These are phyloP conservation scores for Probaryconus sp. DNA, from an alignment of 1,140 invertebrate species.

Conservation along the genomic window DNA sequence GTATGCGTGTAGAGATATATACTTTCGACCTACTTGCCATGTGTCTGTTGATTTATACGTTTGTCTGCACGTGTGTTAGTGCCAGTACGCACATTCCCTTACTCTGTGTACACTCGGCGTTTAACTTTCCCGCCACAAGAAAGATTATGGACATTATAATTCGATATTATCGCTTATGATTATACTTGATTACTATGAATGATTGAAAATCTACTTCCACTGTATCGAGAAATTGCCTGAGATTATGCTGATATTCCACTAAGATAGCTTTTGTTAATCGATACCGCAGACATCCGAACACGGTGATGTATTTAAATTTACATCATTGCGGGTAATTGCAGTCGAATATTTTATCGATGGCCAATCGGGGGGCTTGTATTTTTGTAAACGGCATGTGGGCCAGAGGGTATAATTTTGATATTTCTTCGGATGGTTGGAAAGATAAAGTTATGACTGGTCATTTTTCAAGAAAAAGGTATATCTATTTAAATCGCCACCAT, in stretches of 20 bases:
- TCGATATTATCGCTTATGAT: slow-evolving; percentile 22
- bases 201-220: slow-evolving; percentile 18
- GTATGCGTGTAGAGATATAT: slow-evolving; percentile 59
- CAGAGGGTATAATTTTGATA: no score
- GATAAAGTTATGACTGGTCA: no score
- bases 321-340: no score
- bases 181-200: slow-evolving; percentile 30
- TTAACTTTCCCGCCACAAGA: slow-evolving; percentile 20
- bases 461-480: no score
- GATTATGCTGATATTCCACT: slow-evolving; percentile 9
- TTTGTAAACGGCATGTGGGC: no score
- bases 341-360: no score
- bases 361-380: no score
- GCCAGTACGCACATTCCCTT: slow-evolving; percentile 5
- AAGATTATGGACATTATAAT: slow-evolving; percentile 20
- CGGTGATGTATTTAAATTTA: no score
- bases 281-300: no score
- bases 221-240: slow-evolving; percentile 7
- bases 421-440: no score
- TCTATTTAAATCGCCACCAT: no score
- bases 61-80: slow-evolving; percentile 24
- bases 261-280: slow-evolving; percentile 9
- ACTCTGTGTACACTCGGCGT: neutral
- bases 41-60: slow-evolving; percentile 45
- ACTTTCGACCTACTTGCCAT: slow-evolving; percentile 45